These are phyloP conservation scores for Cantharis rufa DNA, from an alignment of 2,888 invertebrate species.

Conservation along the genomic window DNA sequence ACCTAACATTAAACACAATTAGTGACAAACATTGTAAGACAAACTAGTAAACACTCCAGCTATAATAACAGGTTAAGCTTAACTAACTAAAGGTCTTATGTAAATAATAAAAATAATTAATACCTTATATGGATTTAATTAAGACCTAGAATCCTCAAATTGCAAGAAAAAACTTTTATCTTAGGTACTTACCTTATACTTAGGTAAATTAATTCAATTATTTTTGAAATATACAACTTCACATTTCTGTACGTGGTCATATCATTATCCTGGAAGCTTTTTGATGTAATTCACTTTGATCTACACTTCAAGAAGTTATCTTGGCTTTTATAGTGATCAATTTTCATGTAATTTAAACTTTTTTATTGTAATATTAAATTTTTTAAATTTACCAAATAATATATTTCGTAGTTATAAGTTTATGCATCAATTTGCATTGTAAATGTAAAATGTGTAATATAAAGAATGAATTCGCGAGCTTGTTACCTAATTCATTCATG, in stretches of 20 bases:
- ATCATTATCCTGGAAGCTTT: background rate
- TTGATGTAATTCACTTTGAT: background rate
- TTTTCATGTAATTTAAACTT: background rate
- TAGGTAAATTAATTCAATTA: background rate
- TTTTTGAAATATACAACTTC: background rate
- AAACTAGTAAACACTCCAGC: background rate
- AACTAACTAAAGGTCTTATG: background rate
- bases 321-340: background rate
- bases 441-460: background rate
- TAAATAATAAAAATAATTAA: background rate
- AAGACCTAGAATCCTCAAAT: background rate
- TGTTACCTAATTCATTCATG: constrained; percentile 13
- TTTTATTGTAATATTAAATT: background rate
- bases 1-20: constrained; percentile 11
- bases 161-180: background rate
- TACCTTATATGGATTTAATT: no score
- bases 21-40: constrained; percentile 4
- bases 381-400: background rate
- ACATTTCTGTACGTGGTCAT: background rate
- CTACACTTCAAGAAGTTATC: background rate
- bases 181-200: background rate
- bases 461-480: background rate
- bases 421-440: constrained; percentile 13
- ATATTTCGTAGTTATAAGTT: background rate
- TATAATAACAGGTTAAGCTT: background rate